Evolutionary conservation across 2,888 invertebrate species (phyloP).

Genomic region (Malacosoma neustria): DNA sequence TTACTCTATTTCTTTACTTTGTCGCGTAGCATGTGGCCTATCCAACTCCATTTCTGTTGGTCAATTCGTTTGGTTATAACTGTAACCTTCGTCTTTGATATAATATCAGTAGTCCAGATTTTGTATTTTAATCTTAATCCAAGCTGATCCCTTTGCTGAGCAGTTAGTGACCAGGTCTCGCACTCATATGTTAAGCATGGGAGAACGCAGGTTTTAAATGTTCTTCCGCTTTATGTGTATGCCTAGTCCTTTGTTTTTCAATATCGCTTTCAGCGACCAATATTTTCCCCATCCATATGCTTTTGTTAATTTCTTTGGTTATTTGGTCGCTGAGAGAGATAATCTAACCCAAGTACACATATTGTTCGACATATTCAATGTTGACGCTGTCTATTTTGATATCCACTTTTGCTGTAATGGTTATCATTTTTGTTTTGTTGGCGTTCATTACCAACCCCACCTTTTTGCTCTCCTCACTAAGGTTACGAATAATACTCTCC

Average conservation of each 20-base stretch:
- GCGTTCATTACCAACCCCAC: neutral
- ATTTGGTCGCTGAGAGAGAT: neutral
- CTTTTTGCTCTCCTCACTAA: neutral
- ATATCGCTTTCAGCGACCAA: neutral
- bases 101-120: conserved; percentile 7
- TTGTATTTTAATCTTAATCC: conserved; percentile 4
- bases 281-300: neutral
- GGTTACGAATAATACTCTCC: neutral
- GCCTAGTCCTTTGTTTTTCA: conserved; percentile 1
- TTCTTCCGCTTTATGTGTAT: neutral
- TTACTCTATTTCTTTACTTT: conserved; percentile 7
- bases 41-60: conserved; percentile 5
- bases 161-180: conserved; percentile 1
- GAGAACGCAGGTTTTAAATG: neutral
- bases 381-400: neutral
- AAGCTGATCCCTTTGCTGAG: conserved; percentile 1
- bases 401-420: neutral
- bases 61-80: conserved; percentile 8
- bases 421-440: neutral
- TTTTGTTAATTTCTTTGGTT: neutral
- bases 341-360: neutral
- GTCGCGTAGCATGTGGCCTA: conserved; percentile 5
- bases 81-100: conserved; percentile 8
- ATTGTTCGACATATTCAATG: neutral
- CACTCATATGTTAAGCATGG: neutral